Conservation (phyloP, 2,888 invertebrate genomes). For the Strigamia transsilvanica region DNA sequence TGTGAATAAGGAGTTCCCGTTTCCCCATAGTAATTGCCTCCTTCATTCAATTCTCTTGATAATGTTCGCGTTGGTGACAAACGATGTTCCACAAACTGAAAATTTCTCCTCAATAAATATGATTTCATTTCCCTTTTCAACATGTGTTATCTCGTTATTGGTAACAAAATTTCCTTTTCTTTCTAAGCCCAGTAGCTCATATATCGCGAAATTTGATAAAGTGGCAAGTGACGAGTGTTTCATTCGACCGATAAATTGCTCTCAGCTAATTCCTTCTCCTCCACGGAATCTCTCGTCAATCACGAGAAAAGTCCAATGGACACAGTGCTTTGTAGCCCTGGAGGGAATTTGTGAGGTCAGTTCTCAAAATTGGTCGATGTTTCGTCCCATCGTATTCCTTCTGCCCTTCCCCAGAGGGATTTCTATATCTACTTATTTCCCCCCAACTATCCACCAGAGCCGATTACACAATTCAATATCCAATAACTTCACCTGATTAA, state of each 20-base stretch:
- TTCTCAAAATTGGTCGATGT: slow-evolving; percentile 26
- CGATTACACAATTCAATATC: slow-evolving; percentile 45
- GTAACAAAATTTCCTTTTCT: background rate
- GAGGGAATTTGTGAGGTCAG: slow-evolving; percentile 43
- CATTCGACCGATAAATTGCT: slow-evolving; percentile 43
- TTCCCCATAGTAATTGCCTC: slow-evolving; percentile 36
- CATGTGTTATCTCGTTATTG: slow-evolving; percentile 5
- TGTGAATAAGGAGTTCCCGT: slow-evolving; percentile 34
- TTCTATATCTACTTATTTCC: slow-evolving; percentile 40
- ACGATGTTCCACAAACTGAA: background rate
- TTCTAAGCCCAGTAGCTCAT: background rate
- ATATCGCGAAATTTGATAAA: slow-evolving; percentile 18
- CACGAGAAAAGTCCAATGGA: slow-evolving; percentile 1
- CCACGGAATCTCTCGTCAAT: slow-evolving; percentile 17
- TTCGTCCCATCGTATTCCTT: slow-evolving; percentile 29
- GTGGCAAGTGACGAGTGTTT: slow-evolving; percentile 32
- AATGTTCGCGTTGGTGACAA: slow-evolving; percentile 11
- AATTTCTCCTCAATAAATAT: background rate
- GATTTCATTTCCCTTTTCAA: background rate
- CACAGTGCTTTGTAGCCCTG: slow-evolving; percentile 37
- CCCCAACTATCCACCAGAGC: slow-evolving; percentile 17
- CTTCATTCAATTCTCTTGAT: slow-evolving; percentile 4
- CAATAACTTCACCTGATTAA: slow-evolving; percentile 26
- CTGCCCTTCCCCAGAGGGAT: slow-evolving; percentile 27
- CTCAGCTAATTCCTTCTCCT: slow-evolving; percentile 32